Conservation (phyloP, 1,140 invertebrate genomes). For the Drosophila neocordata region DNA sequence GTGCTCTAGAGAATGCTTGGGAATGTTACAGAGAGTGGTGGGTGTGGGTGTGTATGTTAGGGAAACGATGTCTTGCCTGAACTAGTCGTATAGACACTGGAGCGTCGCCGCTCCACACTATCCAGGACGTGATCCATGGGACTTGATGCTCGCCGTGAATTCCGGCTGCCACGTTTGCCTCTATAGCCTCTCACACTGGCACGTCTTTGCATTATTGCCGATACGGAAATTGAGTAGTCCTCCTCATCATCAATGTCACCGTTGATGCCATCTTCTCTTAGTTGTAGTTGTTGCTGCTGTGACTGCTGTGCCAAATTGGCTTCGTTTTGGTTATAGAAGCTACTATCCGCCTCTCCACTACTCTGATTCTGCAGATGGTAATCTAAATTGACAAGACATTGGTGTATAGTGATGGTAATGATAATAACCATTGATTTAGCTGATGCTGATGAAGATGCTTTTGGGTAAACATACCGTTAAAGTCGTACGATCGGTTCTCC, state of each 20-base stretch:
- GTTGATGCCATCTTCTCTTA: slow-evolving; percentile 48
- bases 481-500: slow-evolving; percentile 60
- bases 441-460: not conserved
- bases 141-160: slow-evolving; percentile 87
- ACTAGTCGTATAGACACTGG: slow-evolving; percentile 92
- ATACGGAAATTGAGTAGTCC: slow-evolving; percentile 92
- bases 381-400: slow-evolving; percentile 33
- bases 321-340: slow-evolving; percentile 42
- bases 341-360: slow-evolving; percentile 59
- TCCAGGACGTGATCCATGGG: slow-evolving; percentile 85
- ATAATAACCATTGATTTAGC: too few relatives aligned
- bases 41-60: too few relatives aligned
- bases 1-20: not conserved
- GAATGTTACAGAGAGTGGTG: too few relatives aligned
- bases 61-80: slow-evolving; percentile 86
- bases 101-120: slow-evolving; percentile 85
- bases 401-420: not conserved
- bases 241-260: slow-evolving; percentile 85
- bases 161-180: slow-evolving; percentile 83
- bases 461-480: slow-evolving; percentile 49
- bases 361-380: slow-evolving; percentile 65
- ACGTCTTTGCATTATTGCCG: slow-evolving; percentile 90
- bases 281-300: slow-evolving; percentile 21
- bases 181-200: slow-evolving; percentile 87
- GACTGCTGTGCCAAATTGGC: slow-evolving; percentile 20